Conservation (phyloP, 1,140 invertebrate species). For the Eupeodes corollae region DNA sequence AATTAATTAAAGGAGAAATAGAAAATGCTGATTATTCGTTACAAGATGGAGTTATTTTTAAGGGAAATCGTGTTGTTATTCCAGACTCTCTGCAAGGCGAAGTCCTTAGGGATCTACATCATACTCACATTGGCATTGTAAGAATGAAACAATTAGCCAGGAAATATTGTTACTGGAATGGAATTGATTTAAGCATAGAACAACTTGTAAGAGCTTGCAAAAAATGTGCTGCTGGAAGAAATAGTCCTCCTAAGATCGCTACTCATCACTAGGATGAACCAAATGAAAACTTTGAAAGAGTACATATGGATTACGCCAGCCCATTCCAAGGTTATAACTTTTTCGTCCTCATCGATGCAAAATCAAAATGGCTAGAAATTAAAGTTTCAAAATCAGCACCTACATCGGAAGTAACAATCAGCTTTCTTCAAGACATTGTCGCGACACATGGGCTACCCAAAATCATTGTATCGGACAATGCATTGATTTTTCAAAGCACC, state of each 20-base stretch:
- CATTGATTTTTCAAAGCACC: not conserved
- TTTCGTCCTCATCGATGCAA: slow-evolving; percentile 22
- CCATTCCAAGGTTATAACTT: slow-evolving; percentile 15
- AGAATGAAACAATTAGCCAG: slow-evolving; percentile 2
- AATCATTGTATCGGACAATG: not conserved
- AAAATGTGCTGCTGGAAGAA: not conserved
- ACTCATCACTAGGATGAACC: not conserved
- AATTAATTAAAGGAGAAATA: not conserved
- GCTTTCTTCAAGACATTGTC: slow-evolving; percentile 5
- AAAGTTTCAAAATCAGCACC: not conserved
- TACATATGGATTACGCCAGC: slow-evolving; percentile 21
- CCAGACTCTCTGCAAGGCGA: not conserved
- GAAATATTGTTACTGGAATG: slow-evolving; percentile 3
- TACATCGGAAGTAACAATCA: slow-evolving; percentile 2
- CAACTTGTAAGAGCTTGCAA: not conserved
- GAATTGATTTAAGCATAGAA: slow-evolving; percentile 1
- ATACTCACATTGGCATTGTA: not conserved
- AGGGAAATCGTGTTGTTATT: not conserved
- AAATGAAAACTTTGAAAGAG: not conserved
- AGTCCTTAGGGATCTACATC: not conserved
- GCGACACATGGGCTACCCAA: not conserved
- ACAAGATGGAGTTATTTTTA: not conserved
- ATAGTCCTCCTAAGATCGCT: not conserved
- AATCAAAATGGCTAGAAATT: slow-evolving; percentile 29
- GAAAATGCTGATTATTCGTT: not conserved